Base-by-base conservation (phyloP, 2,888 invertebrate species). In the Neuroscelio doddi region DNA sequence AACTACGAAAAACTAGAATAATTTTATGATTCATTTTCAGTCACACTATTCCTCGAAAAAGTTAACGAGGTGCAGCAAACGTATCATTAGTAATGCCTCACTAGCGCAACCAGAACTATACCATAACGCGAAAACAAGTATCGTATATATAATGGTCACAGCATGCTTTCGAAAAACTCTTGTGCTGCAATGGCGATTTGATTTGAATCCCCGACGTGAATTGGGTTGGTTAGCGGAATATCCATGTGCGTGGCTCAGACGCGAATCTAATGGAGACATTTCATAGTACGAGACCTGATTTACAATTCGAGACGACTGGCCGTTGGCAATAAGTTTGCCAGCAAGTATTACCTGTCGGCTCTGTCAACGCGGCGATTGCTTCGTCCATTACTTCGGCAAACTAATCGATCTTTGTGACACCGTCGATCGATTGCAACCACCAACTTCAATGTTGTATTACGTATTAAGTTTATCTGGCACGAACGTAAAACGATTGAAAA, bases 271-370 rank as follows among this genome's bases (percentile, higher is more conserved):
- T 73, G 67, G 72, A 73, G 73, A 72, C 67, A 47, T 73, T 73
- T 69, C 67, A 53, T 61, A 44, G 51, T 66, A 73, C 72, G 70
- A 64, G 71, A 73, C 70, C 65, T 57, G 76, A 74, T 78, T 74
- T 74, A 69, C 72, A 77, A 77, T 78, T 73, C 71, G 69, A 70
- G 38, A 17, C 38, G 38, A 38, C 38, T 16, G 15, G 38, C 15
- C 15, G 68, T 73, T 64, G 69, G 56, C 70, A 69, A 78, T 77
- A 77, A 77, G 73, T 77, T 76, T 73, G 63, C 59, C 61, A 68
- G 42, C 68, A 42, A 66, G 74, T 78, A 78, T 78, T 74, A 75
- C 75, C 74, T 75, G 74, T 78, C 69, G 64, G 46, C 34, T 59
- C 44, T 66, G 68, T 72, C 76, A 69, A 64, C 67, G 52, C 32